These are phyloP conservation scores for Amphimallon solstitiale DNA, from an alignment of 2,888 invertebrate genomes.

Conservation along the genomic window DNA sequence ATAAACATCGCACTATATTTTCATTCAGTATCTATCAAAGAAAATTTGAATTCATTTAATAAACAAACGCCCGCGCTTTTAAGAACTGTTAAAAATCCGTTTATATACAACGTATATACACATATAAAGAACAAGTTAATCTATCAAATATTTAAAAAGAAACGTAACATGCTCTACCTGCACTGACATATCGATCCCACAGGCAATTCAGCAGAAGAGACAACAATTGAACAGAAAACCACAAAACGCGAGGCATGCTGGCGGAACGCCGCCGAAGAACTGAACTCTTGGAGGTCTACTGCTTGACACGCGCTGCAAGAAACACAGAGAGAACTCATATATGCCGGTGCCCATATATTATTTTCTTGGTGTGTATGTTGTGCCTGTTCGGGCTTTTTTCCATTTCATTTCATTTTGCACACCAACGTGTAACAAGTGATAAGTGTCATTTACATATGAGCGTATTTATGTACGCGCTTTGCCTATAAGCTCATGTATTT, in stretches of 20 bases:
- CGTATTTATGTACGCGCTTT: not conserved
- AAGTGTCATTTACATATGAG: slow-evolving; percentile 16
- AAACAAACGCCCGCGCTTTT: not conserved
- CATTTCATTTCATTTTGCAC: slow-evolving; percentile 11
- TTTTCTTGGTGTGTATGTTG: slow-evolving; percentile 13
- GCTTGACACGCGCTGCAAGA: slow-evolving; percentile 55
- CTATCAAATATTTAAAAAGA: slow-evolving; percentile 1
- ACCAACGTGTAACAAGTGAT: slow-evolving; percentile 5
- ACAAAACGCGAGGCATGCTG: slow-evolving; percentile 58
- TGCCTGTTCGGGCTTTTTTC: slow-evolving; percentile 12
- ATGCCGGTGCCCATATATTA: slow-evolving; percentile 36
- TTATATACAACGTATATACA: not conserved
- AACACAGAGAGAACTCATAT: slow-evolving; percentile 42
- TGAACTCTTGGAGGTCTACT: slow-evolving; percentile 56
- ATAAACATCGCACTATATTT: too few species aligned
- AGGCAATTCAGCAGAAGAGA: slow-evolving; percentile 42
- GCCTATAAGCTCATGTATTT: not conserved
- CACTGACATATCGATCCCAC: slow-evolving; percentile 49
- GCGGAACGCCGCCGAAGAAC: slow-evolving; percentile 59
- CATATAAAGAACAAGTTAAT: not conserved
- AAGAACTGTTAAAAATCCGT: not conserved
- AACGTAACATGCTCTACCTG: slow-evolving; percentile 46
- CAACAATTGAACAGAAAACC: slow-evolving; percentile 52
- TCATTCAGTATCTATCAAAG: not conserved
- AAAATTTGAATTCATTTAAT: not conserved